Base-by-base conservation (phyloP, 2,113 vertebrate species). In the Cebus imitator region DNA sequence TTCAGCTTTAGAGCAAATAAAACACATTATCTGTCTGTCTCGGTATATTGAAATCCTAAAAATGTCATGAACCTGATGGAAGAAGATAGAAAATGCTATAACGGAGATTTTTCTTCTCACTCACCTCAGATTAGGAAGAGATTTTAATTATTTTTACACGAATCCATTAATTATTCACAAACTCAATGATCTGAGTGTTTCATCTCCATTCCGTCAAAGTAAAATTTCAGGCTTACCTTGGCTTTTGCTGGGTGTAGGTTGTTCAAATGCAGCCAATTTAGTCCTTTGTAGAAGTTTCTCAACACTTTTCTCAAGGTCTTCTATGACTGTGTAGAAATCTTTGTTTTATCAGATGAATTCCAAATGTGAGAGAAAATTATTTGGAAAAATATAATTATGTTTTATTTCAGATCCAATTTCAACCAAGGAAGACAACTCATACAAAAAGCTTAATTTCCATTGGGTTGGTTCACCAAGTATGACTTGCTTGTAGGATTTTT, bases 111-210 rank as follows among this genome's bases (percentile, higher is more conserved):
- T 55, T 90, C 52, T 91, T 93, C 37, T 61, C 35, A 78, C 20
- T 89, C 48, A 27, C n/a, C 32, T 91, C 89, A 81, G 70, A 64
- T 84, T 70, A 89, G 91, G 58, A 81, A 91, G 14, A 37, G 92
- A 55, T 88, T 88, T 92, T 96, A 97, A 96, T 96, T 95, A 95
- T 90, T 96, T 23, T 87, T 96, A 61, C 14, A 66, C 73, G 45
- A 82, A 61, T 73, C 40, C 72, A 86, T 96, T 93, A 91, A 78
- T 91, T 89, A 89, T 90, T 82, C 58, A 96, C 37, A 82, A 73
- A 9, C 50, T 48, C 12, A 1, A 64, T 55, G 48, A 45, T 66
- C 85, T 83, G 78, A 73, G 35, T 48, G 52, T 27, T 90, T 30
- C 6, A 0, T 87, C 21, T 92, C 40, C 12, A 27, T 7, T 81